A percentile compares a stretch with the other conserved stretches of the same genome.
phyloP scores from a whole-genome alignment of 2,888 invertebrate species.

The Pyrochroa serraticornis region DNA sequence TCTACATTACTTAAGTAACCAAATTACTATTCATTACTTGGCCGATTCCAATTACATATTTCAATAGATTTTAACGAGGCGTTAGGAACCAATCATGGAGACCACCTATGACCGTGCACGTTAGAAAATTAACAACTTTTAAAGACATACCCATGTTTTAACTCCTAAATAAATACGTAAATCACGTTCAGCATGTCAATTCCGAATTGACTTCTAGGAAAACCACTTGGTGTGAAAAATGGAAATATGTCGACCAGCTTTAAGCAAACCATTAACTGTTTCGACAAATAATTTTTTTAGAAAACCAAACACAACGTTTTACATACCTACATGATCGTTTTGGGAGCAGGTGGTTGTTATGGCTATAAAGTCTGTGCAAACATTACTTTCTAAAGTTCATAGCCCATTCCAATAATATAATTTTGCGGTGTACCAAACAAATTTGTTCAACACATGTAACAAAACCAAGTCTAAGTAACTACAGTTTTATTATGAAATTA shows the following conservation, averaged over 20 bases:
- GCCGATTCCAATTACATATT: too few relatives aligned
- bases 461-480: too few relatives aligned
- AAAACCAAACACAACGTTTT: conserved; percentile 33
- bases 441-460: too few relatives aligned
- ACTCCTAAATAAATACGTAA: conserved; percentile 21
- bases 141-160: conserved; percentile 7
- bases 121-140: conserved; percentile 3
- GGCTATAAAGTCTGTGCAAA: conserved; percentile 31
- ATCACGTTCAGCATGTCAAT: conserved; percentile 24
- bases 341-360: conserved; percentile 35
- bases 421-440: too few relatives aligned
- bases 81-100: background rate
- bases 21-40: background rate
- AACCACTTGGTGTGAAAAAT: conserved; percentile 49
- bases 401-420: too few relatives aligned
- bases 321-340: conserved; percentile 31
- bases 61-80: too few relatives aligned
- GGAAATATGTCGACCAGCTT: conserved; percentile 42
- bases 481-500: too few relatives aligned
- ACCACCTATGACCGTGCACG: background rate
- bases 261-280: conserved; percentile 49
- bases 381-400: conserved; percentile 18
- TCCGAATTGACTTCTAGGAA: conserved; percentile 46
- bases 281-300: conserved; percentile 43
- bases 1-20: too few relatives aligned